Percentiles rank a stretch among this genome's conserved stretches.
phyloP scores from a whole-genome alignment of 2,113 vertebrate species.

The Promerops cafer region DNA sequence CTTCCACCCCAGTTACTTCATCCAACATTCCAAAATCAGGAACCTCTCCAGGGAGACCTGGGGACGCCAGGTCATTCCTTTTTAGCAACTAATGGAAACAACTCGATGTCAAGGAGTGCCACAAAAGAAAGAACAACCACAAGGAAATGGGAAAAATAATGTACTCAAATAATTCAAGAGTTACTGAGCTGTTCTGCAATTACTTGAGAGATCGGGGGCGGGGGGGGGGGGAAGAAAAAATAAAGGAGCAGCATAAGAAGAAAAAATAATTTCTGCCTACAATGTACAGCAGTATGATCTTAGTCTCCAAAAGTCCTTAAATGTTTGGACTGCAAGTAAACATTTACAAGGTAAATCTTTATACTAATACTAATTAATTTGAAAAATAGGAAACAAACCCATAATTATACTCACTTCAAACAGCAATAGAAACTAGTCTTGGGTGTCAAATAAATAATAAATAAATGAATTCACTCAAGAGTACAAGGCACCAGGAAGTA shows the following conservation, averaged over 20 bases:
- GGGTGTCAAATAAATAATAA: background rate
- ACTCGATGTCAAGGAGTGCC: background rate
- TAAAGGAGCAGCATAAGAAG: background rate
- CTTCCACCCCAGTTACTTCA: background rate
- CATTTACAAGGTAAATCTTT: background rate
- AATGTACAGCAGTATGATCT: background rate
- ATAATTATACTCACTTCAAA: background rate
- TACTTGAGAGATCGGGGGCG: background rate
- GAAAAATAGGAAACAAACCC: background rate
- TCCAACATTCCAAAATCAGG: background rate
- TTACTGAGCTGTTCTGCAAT: background rate
- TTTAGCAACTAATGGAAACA: background rate
- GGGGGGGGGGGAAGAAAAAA: rapidly evolving
- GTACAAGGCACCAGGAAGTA: background rate
- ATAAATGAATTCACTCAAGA: background rate
- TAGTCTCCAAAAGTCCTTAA: background rate
- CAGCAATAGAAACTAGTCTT: background rate
- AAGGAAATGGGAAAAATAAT: background rate
- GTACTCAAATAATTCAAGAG: background rate
- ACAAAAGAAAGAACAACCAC: background rate
- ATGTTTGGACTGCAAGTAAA: background rate
- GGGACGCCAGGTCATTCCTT: background rate
- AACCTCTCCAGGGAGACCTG: background rate
- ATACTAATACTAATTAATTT: background rate
- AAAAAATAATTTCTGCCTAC: background rate